Base-by-base conservation (phyloP, 2,113 vertebrate genomes). In the Axis porcinus region DNA sequence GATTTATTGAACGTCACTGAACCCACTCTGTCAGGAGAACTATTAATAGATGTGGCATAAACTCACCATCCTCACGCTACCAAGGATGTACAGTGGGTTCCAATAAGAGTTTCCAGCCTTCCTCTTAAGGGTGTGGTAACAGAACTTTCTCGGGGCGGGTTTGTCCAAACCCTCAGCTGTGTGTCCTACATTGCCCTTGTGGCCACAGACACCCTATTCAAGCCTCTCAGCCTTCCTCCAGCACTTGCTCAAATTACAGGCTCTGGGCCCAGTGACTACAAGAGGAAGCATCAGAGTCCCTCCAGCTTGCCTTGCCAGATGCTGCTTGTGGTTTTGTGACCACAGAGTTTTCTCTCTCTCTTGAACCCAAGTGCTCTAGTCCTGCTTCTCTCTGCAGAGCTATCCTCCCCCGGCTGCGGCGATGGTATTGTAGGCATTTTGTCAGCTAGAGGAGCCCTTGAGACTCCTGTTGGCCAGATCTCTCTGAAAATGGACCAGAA, bases 401-500 rank as follows among this genome's bases (percentile, higher is more conserved):
- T 12, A 7, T 12, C 13, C 33, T 43, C 47, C 30, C 84, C 84
- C 15, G 3, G 47, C 45, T 79, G 64, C 33, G 52, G 54, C 0
- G 0, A 50, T 25, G 47, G 28, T 21, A 8, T 47, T 40, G n/a
- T 21, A 47, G 19, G 86, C 9, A 27, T 55, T 83, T 62, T 50
- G 52, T 25, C 40, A 54, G n/a, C 64, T 36, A 43, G 52, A 96
- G 50, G 70, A 52, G 16, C 57, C 45, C 74, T 6, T 54, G 89
- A 83, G 79, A 64, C 23, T 50, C 17, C 15, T 47, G 28, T n/a
- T 58, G 84, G 33, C 58, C 78, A 76, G 67, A 85, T 57, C 40
- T 43, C 67, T 87, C 87, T 84, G 62, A 40, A 95, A 96, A 81
- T 9, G 36, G 45, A 96, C 62, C 58, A 74, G 36, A 93, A 84